Base-by-base conservation (phyloP, 2,888 invertebrate species). In the Stenotaenia linearis region DNA sequence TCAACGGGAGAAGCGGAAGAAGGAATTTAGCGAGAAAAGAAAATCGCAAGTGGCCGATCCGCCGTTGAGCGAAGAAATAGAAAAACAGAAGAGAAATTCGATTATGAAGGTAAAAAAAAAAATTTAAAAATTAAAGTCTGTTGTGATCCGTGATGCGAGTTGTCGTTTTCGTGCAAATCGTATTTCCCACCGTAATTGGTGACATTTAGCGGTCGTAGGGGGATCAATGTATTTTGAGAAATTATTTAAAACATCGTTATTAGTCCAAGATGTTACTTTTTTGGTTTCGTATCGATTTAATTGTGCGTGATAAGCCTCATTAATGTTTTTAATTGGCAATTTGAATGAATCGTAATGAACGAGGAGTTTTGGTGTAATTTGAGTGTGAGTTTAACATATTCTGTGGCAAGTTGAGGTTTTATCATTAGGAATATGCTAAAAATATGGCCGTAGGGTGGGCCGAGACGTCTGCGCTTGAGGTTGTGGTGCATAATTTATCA, bases 51-150 rank as follows among this genome's bases (percentile, higher is more conserved):
- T 69, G 25, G 15, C 28, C 28, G 69, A 69, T 50, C 50, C 50
- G 10, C 81, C 83, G 21, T 79, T 93, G 6, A 92, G 93, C 2
- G 92, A 92, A 0, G 94, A 94, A 86, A 93, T 95, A 79, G 93
- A 94, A 84, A 92, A 92, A 83, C 94, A 95, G 85, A 90, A 94
- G 82, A 90, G 91, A 78, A 89, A 91, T 76, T 94, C 95, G 84
- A 93, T 95, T 81, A 91, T 92, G 82, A 95, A 93, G 89, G 96
- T 92, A 87, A 86, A 85, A 81, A 18, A 7, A 45, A n/a, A 75
- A 12, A 75, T 40, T 40, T 2, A 15, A 40, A 12, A 6, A 4
- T 45, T 45, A 4, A 45, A 45, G 3, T 45, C 3, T 45, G 69
- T 69, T 69, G 69, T 69, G 9, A 28, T 69, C 25, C 25, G n/a